Evolutionary conservation across 35 echinoderm and acorn worm species (phyloP), one percentile per base, ranked within the genome.

Genomic region (Heliocidaris erythrogramma): DNA sequence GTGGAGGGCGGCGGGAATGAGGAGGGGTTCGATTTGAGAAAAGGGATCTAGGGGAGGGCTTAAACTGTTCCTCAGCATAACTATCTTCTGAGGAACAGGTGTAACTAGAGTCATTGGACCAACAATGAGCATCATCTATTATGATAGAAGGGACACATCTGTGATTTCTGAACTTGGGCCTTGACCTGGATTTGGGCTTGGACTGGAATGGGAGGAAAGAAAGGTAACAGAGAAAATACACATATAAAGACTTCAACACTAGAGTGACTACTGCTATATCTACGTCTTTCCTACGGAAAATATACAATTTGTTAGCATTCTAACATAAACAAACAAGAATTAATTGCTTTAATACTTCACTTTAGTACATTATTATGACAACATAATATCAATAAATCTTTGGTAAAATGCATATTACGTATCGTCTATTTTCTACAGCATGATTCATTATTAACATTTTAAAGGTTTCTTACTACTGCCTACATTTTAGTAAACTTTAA

Each of bases 91-190:
- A 92, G 91, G 47, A 59, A 49, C 13, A 30, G 18, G 91, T 48
- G 24, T 17, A 30, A 48, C 90, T 47, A 52, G 91, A 92, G 30
- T 59, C 91, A 92, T 59, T 32, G 50, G 91, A 92, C 31, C 48
- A 92, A n/a, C 49, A 59, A 48, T 92, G 91, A 11, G 91, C 29
- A 48, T 92, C 91, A 92, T 92, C 48, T 30, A 92, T 59, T 92
- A 92, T n/a, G 13, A 92, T 92, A 50, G 91, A 49, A 16, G 91
- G 91, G 11, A 92, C 91, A 50, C 91, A 30, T 48, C 29, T 52
- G 91, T 50, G 50, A 24, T 59, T 49, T 32, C 48, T 12, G 91
- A 8, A 48, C 29, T 48, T 92, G 27, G 50, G 29, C 50, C 87
- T 89, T 31, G 87, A 48, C 47, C 18, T 89, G 42, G 87, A 89